phyloP scores from a whole-genome alignment of 1,140 invertebrate species.

The Pinna nobilis region DNA sequence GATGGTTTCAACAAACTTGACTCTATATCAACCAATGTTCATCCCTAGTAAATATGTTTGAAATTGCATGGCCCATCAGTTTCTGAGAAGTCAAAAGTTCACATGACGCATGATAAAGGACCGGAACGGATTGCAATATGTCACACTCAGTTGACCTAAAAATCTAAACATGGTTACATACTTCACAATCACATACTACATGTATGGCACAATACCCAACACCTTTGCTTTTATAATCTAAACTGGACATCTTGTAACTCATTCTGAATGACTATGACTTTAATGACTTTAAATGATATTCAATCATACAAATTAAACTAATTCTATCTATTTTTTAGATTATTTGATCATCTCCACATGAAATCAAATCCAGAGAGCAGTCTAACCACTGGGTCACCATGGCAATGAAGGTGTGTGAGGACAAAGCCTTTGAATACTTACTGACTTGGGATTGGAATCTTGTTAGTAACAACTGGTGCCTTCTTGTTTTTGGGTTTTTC shows the following conservation, averaged over 20 bases:
- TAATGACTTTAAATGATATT: neutral
- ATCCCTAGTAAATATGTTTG: neutral
- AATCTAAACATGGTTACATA: no score
- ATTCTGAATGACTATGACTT: neutral
- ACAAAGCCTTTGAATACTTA: constrained; percentile 36
- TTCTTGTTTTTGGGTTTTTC: constrained; percentile 62
- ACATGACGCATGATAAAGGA: no score
- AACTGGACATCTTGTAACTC: neutral
- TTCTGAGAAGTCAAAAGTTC: no score
- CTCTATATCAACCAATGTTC: no score
- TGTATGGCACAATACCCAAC: no score
- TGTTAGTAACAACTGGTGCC: constrained; percentile 20
- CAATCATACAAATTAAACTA: neutral
- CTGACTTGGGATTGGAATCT: constrained; percentile 47
- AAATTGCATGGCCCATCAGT: neutral
- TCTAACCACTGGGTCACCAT: neutral
- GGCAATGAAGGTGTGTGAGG: neutral
- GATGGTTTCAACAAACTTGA: no score
- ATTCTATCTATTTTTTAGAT: neutral
- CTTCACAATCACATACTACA: no score
- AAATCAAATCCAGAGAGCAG: neutral
- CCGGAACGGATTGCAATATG: no score
- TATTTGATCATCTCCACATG: neutral
- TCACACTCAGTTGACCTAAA: no score
- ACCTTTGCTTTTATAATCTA: no score